Evolutionary conservation across 2,888 invertebrate species (phyloP).

Genomic region (Anodontia alba): DNA sequence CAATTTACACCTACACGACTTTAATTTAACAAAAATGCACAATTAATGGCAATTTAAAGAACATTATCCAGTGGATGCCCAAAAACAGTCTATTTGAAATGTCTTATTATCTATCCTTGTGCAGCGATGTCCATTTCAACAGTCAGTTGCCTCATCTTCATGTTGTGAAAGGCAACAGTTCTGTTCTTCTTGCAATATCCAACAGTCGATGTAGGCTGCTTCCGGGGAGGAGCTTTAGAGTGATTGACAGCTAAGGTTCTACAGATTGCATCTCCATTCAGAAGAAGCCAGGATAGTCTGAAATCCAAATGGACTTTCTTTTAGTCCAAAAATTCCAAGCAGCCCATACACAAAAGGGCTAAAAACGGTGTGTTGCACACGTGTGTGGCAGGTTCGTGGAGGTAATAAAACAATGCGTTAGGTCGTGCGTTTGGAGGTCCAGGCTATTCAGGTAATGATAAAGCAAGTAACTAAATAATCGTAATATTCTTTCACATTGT

Average conservation of each 20-base stretch:
- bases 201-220: constrained; percentile 12
- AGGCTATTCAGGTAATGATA: too few species aligned
- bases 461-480: too few species aligned
- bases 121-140: neutral
- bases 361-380: neutral
- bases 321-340: neutral
- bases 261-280: constrained; percentile 34
- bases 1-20: neutral
- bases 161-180: neutral
- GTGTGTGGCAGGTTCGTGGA: neutral
- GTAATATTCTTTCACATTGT: too few species aligned
- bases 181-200: neutral
- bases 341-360: neutral
- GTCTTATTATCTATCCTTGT: neutral
- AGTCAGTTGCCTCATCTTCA: neutral
- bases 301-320: constrained; percentile 25
- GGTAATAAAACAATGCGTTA: neutral
- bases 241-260: constrained; percentile 17
- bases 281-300: constrained; percentile 56
- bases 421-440: too few species aligned
- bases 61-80: constrained; percentile 6
- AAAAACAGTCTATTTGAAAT: neutral
- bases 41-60: neutral
- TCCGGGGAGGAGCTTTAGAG: constrained; percentile 12
- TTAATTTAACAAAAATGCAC: neutral